Base-by-base conservation (phyloP, 2,797 vertebrate genomes). In the Mus minutoides region DNA sequence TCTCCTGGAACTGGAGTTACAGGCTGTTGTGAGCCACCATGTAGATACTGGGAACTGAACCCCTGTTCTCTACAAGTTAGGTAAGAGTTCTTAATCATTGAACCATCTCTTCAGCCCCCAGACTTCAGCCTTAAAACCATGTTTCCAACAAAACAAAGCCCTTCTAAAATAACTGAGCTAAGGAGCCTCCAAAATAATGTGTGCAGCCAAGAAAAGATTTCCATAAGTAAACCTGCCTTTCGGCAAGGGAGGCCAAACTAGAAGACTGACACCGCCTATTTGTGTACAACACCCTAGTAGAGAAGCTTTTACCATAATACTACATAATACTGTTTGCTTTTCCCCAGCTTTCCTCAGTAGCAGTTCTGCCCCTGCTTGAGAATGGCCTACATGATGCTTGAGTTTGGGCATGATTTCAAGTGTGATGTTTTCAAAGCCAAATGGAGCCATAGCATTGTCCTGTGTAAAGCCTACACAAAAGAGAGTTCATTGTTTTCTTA, bases 401-500 rank as follows among this genome's bases (percentile, higher is more conserved):
- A 40, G 0, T 3, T 10, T 62, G 29, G 19, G 31, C 12, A 24
- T 11, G 67, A 79, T 69, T 85, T 49, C 54, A 84, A 84, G 8
- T 31, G 10, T 62, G 69, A 13, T 3, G 24, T 40, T 96, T 46
- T 92, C 87, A 73, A 85, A 93, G 52, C 56, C 3, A 7, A 8
- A 94, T 69, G 12, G n/a, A 21, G 69, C 79, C 29, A 21, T 52
- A 56, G 49, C 16, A 60, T 87, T 60, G 54, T 71, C 64, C 87
- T 71, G 40, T 46, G 62, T 10, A 16, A 29, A 16, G 62, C 29
- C 60, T 10, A 73, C n/a, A 40, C 37, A 80, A 88, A 95, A 83
- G 83, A 21, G 21, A 94, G 37, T 13, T 52, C 17, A 2, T 52
- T 80, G 83, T 80, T 89, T 87, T 94, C 90, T 90, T 77, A 95